Percentiles rank a stretch among this genome's conserved stretches.
These are phyloP conservation scores for Ploceus nigricollis DNA, from an alignment of 2,113 vertebrate genomes.

Conservation along the genomic window DNA sequence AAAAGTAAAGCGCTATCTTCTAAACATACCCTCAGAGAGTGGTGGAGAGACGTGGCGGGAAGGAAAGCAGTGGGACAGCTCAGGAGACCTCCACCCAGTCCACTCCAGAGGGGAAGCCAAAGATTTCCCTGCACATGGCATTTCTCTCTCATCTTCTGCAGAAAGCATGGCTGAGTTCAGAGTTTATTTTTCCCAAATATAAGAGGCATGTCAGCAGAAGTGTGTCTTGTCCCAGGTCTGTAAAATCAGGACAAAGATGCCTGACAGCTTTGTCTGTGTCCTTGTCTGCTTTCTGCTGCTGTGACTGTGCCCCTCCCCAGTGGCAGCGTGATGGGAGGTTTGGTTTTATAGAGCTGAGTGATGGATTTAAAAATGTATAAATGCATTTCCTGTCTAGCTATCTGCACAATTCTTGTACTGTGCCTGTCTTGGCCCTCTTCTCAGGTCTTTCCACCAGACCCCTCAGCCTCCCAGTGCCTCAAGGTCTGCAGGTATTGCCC, in stretches of 20 bases:
- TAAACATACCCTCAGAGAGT: conserved; percentile 13
- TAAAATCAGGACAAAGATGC: neutral
- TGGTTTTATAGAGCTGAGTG: neutral
- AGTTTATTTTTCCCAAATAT: neutral
- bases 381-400: neutral
- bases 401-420: neutral
- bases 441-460: neutral
- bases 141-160: neutral
- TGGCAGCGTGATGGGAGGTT: neutral
- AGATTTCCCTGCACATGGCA: neutral
- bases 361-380: neutral
- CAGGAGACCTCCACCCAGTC: neutral
- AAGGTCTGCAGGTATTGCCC: neutral
- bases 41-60: neutral
- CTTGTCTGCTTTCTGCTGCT: neutral
- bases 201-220: neutral
- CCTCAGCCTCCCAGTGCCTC: neutral
- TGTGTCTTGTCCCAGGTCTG: neutral
- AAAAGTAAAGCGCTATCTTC: neutral
- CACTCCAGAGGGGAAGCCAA: neutral
- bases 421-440: neutral
- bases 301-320: neutral
- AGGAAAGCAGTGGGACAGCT: neutral
- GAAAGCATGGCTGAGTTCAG: neutral
- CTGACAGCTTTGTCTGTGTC: neutral